Conservation (phyloP, 2,113 vertebrate genomes). For the Anguilla japonica region DNA sequence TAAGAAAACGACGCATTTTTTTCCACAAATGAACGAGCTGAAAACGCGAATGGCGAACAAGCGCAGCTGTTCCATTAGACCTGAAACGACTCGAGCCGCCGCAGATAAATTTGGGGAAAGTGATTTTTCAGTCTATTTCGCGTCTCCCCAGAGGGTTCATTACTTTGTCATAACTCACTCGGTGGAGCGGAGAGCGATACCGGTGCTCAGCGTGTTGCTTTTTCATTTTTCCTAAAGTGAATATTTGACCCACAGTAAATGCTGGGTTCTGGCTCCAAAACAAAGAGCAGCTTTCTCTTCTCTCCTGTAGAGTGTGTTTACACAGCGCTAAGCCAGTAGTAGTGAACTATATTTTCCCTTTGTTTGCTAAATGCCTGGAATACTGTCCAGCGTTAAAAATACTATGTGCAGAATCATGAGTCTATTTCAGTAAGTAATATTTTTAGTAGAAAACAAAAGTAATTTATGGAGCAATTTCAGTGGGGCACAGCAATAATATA, state of each 20-base stretch:
- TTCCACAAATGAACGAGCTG: too few species aligned
- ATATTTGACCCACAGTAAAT: too few species aligned
- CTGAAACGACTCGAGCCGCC: neutral
- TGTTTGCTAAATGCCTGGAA: neutral
- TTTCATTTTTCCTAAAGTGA: neutral
- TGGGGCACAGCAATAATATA: neutral
- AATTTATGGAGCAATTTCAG: neutral
- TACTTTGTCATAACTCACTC: neutral
- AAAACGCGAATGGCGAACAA: neutral
- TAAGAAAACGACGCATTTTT: too few species aligned
- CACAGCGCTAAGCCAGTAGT: neutral
- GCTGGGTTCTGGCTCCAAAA: too few species aligned
- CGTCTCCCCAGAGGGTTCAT: neutral
- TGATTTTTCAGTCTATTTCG: neutral
- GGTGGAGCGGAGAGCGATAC: neutral
- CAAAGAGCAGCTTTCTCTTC: too few species aligned
- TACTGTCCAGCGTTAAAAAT: too few species aligned
- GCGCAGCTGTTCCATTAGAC: neutral
- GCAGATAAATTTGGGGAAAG: neutral
- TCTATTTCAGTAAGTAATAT: too few species aligned
- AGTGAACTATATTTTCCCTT: neutral
- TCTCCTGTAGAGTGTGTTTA: neutral
- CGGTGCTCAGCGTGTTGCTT: neutral
- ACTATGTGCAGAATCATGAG: too few species aligned
- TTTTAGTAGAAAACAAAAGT: too few species aligned